phyloP scores from a whole-genome alignment of 2,888 invertebrate species.

The Coelogynopora nodosa region DNA sequence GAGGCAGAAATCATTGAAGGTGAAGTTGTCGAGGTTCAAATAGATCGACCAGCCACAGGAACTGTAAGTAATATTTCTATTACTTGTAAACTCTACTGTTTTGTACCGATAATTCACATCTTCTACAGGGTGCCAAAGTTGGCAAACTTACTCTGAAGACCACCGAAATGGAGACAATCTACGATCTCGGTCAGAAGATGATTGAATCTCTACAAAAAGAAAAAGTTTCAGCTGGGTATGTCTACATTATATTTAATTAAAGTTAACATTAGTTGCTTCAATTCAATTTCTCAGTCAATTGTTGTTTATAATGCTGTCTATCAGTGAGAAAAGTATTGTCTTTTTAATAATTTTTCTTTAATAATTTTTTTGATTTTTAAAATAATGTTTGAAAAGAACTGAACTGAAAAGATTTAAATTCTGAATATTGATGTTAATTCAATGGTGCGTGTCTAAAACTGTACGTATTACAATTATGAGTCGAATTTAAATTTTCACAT shows the following conservation, averaged over 20 bases:
- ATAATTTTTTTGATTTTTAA: too few relatives aligned
- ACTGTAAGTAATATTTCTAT: conserved; percentile 60
- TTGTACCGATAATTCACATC: conserved; percentile 51
- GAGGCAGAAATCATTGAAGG: conserved; percentile 98
- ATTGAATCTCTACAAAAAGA: conserved; percentile 92
- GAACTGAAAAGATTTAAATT: too few relatives aligned
- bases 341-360: too few relatives aligned
- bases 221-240: conserved; percentile 70
- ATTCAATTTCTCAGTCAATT: too few relatives aligned
- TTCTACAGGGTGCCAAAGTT: conserved; percentile 70
- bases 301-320: too few relatives aligned
- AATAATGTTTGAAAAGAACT: too few relatives aligned
- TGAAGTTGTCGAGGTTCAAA: conserved; percentile 93
- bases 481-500: too few relatives aligned
- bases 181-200: conserved; percentile 95
- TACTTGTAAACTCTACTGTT: conserved; percentile 33
- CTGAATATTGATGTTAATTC: too few relatives aligned
- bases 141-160: conserved; percentile 94
- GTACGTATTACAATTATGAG: too few relatives aligned
- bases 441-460: too few relatives aligned
- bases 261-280: too few relatives aligned
- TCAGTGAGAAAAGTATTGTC: too few relatives aligned
- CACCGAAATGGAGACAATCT: conserved; percentile 98
- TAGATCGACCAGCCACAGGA: conserved; percentile 87
- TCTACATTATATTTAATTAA: background rate